These are phyloP conservation scores for Hydropsyche betteni DNA, from an alignment of 2,888 invertebrate genomes.

Conservation along the genomic window DNA sequence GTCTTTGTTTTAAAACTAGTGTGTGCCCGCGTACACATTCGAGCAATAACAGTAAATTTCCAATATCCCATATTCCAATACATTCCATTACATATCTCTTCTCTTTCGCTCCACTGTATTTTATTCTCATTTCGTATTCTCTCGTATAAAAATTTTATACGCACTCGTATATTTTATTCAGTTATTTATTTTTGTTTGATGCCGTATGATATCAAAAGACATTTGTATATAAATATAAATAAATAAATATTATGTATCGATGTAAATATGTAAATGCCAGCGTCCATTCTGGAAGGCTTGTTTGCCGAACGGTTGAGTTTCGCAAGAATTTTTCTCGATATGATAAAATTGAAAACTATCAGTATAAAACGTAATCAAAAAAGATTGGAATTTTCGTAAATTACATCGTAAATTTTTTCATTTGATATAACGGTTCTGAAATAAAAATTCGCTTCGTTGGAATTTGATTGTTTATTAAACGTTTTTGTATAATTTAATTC, in stretches of 20 bases:
- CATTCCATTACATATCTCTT: constrained; percentile 24
- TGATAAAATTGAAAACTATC: too few species aligned
- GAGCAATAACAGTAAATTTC: constrained; percentile 29
- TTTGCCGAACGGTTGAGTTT: neutral
- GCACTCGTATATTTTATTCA: constrained; percentile 25
- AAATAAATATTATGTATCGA: constrained; percentile 3
- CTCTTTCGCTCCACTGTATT: neutral
- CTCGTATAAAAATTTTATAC: constrained; percentile 30
- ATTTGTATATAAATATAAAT: constrained; percentile 16
- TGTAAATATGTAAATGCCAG: neutral
- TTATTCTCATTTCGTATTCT: constrained; percentile 30
- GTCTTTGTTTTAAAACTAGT: constrained; percentile 5
- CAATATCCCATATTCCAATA: constrained; percentile 33
- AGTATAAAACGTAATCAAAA: too few species aligned
- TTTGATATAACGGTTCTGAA: too few species aligned
- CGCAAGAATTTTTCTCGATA: too few species aligned
- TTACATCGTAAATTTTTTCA: too few species aligned
- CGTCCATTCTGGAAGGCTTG: neutral
- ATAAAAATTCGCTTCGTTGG: too few species aligned
- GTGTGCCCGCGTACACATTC: neutral
- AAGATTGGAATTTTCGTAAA: too few species aligned
- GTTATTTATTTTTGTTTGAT: constrained; percentile 31
- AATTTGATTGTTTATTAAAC: too few species aligned
- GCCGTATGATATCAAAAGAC: constrained; percentile 23
- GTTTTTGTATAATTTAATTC: too few species aligned